Evolutionary conservation across 2,113 vertebrate genomes (phyloP).

Genomic region (Heterotis niloticus): DNA sequence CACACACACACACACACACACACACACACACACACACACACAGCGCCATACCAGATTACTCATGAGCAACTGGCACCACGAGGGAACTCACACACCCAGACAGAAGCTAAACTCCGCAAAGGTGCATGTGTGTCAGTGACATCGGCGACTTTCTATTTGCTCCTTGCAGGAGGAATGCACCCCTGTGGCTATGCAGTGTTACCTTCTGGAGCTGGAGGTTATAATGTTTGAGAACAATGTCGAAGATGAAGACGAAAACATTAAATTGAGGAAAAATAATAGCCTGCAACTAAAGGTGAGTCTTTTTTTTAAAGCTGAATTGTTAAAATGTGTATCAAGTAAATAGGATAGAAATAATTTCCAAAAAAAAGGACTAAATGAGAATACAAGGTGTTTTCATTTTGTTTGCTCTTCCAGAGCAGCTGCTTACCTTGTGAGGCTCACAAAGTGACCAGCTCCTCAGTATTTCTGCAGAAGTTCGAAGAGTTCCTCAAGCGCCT

Average conservation of each 20-base stretch:
- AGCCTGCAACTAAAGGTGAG: constrained; percentile 17
- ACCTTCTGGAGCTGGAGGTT: constrained; percentile 12
- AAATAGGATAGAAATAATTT: background rate
- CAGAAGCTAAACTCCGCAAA: too few species aligned
- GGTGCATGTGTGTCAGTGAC: too few species aligned
- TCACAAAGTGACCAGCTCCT: constrained; percentile 37
- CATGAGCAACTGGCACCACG: too few species aligned
- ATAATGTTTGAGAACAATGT: background rate
- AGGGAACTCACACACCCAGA: too few species aligned
- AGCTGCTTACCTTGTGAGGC: constrained; percentile 56
- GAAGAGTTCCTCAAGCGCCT: constrained; percentile 41
- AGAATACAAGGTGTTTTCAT: constrained; percentile 36
- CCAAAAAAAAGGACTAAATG: constrained; percentile 32
- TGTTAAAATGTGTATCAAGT: background rate
- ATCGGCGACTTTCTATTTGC: too few species aligned
- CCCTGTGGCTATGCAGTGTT: constrained; percentile 1
- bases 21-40: too few species aligned
- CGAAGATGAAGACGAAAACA: background rate
- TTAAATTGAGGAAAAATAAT: background rate
- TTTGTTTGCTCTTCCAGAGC: constrained; percentile 10
- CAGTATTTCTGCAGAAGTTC: constrained; percentile 45
- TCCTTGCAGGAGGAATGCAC: background rate
- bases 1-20: too few species aligned
- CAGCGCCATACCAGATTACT: too few species aligned
- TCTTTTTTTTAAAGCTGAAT: background rate